phyloP scores from a whole-genome alignment of 1,140 invertebrate species.

The Cotesia chilonis region DNA sequence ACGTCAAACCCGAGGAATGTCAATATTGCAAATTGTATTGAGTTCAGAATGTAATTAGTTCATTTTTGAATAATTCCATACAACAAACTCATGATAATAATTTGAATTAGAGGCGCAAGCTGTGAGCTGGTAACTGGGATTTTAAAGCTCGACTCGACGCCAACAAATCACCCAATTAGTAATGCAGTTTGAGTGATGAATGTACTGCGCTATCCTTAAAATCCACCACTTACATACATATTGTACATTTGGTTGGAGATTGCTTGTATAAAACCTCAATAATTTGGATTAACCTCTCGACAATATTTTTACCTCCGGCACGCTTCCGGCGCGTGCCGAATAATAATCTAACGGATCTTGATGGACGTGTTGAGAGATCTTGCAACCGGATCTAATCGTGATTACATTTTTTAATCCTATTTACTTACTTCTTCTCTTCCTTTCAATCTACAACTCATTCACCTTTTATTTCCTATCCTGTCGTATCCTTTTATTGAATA shows the following conservation, averaged over 20 bases:
- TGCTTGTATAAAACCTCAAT: not conserved
- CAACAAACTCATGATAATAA: no score
- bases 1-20: constrained; percentile 4
- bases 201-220: no score
- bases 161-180: no score
- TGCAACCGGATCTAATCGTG: constrained; percentile 34
- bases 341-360: constrained; percentile 35
- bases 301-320: constrained; percentile 12
- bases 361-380: constrained; percentile 35
- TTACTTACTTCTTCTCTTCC: not conserved
- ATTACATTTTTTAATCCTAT: constrained; percentile 27
- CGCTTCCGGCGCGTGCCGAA: constrained; percentile 34
- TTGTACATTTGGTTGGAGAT: no score
- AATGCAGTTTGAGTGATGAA: no score
- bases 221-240: no score
- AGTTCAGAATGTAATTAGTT: not conserved
- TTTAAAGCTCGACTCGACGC: no score
- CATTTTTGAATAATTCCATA: not conserved
- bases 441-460: constrained; percentile 4
- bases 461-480: no score
- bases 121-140: no score
- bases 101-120: no score
- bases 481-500: no score
- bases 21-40: not conserved
- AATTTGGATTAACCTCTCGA: constrained; percentile 21